A percentile compares a stretch with the other conserved stretches of the same genome.
Evolutionary conservation across 2,888 invertebrate genomes (phyloP).

Genomic region (Ashinkailepas kermadecensis): DNA sequence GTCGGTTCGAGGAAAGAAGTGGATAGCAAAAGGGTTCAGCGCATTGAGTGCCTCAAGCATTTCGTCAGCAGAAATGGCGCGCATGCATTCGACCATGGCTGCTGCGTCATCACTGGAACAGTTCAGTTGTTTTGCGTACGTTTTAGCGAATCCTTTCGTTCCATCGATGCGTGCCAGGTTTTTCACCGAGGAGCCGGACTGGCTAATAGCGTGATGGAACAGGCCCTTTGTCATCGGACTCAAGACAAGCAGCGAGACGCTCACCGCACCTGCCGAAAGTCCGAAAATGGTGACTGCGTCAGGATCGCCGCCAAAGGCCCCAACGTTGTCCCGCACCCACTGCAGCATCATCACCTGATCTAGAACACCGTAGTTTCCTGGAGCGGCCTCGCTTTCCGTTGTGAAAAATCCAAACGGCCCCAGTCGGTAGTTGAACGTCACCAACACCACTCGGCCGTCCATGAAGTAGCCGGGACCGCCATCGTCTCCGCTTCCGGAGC

Average conservation of each 20-base stretch:
- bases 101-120: background rate
- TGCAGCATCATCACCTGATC: constrained; percentile 39
- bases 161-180: background rate
- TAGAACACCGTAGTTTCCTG: constrained; percentile 40
- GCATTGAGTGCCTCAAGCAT: background rate
- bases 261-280: constrained; percentile 34
- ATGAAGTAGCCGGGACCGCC: background rate
- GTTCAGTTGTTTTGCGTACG: background rate
- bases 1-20: background rate
- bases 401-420: constrained; percentile 36
- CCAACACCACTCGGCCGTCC: constrained; percentile 33
- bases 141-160: no score
- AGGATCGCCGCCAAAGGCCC: constrained; percentile 35
- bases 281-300: constrained; percentile 35
- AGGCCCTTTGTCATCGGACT: constrained; percentile 24
- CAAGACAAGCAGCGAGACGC: constrained; percentile 31
- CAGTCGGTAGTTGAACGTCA: constrained; percentile 35
- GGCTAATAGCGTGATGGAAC: constrained; percentile 10
- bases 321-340: constrained; percentile 36
- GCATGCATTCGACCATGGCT: background rate
- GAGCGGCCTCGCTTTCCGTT: constrained; percentile 35
- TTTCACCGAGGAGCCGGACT: background rate
- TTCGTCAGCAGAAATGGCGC: background rate
- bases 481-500: constrained; percentile 29
- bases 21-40: background rate